phyloP scores from a whole-genome alignment of 1,140 invertebrate genomes.

The Solenopsis fugax region DNA sequence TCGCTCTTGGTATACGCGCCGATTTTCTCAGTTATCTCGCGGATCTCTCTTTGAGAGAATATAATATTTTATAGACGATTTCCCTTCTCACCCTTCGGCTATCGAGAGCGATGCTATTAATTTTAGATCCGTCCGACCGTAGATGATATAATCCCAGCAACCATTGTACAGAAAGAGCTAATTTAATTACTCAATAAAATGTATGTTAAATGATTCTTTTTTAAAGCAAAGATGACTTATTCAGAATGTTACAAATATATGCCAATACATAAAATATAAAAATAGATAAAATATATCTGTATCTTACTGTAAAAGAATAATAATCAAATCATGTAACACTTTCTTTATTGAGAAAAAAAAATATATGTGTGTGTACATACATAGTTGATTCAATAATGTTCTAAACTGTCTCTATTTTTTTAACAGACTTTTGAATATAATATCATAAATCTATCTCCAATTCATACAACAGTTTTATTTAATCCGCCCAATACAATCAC shows the following conservation, averaged over 20 bases:
- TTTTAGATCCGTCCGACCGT: background rate
- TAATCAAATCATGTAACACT: background rate
- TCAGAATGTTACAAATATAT: background rate
- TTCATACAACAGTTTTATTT: background rate
- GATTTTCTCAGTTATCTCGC: background rate
- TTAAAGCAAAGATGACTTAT: background rate
- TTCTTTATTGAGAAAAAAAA: background rate
- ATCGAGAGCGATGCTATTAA: background rate
- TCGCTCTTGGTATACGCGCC: background rate
- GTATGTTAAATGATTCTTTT: background rate
- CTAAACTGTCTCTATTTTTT: background rate
- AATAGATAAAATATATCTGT: background rate
- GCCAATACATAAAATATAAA: background rate
- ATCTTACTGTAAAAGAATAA: background rate
- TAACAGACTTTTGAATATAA: background rate
- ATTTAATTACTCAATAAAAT: background rate
- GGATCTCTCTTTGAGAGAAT: background rate
- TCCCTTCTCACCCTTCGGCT: background rate
- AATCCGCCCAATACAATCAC: background rate
- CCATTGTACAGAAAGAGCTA: background rate
- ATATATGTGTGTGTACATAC: background rate
- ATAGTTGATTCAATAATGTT: background rate
- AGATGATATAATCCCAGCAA: background rate
- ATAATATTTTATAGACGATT: background rate
- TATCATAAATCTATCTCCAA: background rate